Conservation (phyloP, 2,797 vertebrate species). For the Echiichthys vipera region DNA sequence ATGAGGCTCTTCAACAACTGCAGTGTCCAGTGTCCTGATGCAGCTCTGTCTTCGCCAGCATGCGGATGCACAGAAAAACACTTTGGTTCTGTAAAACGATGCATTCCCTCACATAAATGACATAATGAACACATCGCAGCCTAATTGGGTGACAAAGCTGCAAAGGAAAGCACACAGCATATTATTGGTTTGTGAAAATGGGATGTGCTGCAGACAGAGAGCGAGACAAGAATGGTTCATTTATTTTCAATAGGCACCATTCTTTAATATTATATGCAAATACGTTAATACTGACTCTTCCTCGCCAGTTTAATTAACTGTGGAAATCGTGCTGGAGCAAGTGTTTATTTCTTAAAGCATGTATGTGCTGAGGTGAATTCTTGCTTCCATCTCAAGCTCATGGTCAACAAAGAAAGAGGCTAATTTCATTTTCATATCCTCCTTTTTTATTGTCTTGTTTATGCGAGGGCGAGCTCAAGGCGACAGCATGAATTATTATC, state of each 20-base stretch:
- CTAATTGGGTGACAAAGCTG: conserved; percentile 25
- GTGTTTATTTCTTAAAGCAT: conserved; percentile 40
- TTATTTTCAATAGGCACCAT: conserved; percentile 14
- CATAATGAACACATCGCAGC: conserved; percentile 29
- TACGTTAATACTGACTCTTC: conserved; percentile 13
- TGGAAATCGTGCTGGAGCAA: conserved; percentile 16
- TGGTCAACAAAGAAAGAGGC: conserved; percentile 49
- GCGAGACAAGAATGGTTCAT: conserved; percentile 1
- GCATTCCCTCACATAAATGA: conserved; percentile 22
- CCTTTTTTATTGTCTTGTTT: conserved; percentile 61
- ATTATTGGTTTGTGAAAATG: conserved; percentile 29
- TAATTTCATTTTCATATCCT: conserved; percentile 64
- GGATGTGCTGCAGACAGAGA: conserved; percentile 24
- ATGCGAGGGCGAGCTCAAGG: conserved; percentile 26
- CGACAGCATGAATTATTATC: conserved; percentile 58
- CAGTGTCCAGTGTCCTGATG: neutral
- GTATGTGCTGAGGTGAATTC: conserved; percentile 1
- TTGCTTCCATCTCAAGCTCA: conserved; percentile 48
- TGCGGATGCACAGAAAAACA: neutral
- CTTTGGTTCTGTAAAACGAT: conserved; percentile 4
- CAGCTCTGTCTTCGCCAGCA: neutral
- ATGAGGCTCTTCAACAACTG: neutral
- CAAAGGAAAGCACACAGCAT: conserved; percentile 8
- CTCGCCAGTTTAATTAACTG: conserved; percentile 45
- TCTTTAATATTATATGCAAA: conserved; percentile 19